phyloP scores from a whole-genome alignment of 2,797 vertebrate genomes.

The Coccyzus lansbergi region DNA sequence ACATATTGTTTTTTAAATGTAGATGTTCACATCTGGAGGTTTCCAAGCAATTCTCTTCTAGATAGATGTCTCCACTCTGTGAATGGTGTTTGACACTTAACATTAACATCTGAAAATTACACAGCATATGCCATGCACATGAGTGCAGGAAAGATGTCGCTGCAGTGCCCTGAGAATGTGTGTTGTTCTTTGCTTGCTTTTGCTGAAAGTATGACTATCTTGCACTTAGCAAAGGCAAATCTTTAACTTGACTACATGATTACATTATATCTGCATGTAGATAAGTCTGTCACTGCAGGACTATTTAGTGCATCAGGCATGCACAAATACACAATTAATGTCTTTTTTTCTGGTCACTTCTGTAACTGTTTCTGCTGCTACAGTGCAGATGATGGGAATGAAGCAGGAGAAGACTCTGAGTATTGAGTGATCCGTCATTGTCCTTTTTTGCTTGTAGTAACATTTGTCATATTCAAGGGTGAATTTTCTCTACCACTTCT shows the following conservation, averaged over 20 bases:
- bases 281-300: not conserved
- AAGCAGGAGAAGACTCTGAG: not conserved
- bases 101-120: not conserved
- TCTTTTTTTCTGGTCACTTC: not conserved
- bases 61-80: not conserved
- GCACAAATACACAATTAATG: not conserved
- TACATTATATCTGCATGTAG: not conserved
- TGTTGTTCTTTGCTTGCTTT: not conserved
- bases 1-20: fast-evolving
- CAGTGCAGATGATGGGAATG: not conserved
- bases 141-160: not conserved
- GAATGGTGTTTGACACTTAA: not conserved
- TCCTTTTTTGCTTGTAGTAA: not conserved
- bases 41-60: not conserved
- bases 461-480: conserved; percentile 9
- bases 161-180: fast-evolving
- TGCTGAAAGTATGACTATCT: not conserved
- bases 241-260: not conserved
- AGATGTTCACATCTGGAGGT: not conserved
- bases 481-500: not conserved
- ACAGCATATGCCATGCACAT: not conserved
- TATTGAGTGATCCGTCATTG: conserved; percentile 27
- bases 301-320: not conserved
- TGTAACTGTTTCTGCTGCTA: not conserved
- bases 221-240: not conserved